These are phyloP conservation scores for Dunckerocampus dactyliophorus DNA, from an alignment of 2,113 vertebrate genomes.

Conservation along the genomic window DNA sequence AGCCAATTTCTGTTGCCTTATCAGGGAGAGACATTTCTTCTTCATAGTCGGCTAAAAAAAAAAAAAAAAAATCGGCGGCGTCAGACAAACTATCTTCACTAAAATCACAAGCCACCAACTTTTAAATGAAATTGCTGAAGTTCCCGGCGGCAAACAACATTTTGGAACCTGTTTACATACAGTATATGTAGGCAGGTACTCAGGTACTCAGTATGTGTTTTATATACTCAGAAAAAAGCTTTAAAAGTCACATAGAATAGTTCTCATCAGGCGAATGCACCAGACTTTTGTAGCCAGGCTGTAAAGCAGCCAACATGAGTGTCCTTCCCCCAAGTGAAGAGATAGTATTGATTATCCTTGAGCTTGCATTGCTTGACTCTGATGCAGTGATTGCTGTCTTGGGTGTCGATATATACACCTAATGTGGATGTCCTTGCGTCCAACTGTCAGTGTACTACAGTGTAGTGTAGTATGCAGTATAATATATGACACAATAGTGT, in stretches of 20 bases:
- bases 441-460: background rate
- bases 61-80: no score
- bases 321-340: conserved; percentile 39
- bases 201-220: no score
- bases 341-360: conserved; percentile 39
- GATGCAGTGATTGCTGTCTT: conserved; percentile 15
- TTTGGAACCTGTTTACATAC: no score
- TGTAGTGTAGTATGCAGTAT: background rate
- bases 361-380: conserved; percentile 17
- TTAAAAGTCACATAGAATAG: background rate
- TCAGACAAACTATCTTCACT: no score
- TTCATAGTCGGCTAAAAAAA: no score
- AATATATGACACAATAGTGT: background rate
- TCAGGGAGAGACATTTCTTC: no score
- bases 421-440: conserved; percentile 18
- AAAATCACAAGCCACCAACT: no score
- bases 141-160: no score
- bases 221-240: no score
- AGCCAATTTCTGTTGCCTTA: no score
- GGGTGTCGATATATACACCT: background rate
- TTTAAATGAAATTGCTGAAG: no score
- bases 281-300: background rate
- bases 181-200: no score
- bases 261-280: conserved; percentile 15
- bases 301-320: background rate